phyloP scores from a whole-genome alignment of 2,888 invertebrate genomes.

The Netelia melanura region DNA sequence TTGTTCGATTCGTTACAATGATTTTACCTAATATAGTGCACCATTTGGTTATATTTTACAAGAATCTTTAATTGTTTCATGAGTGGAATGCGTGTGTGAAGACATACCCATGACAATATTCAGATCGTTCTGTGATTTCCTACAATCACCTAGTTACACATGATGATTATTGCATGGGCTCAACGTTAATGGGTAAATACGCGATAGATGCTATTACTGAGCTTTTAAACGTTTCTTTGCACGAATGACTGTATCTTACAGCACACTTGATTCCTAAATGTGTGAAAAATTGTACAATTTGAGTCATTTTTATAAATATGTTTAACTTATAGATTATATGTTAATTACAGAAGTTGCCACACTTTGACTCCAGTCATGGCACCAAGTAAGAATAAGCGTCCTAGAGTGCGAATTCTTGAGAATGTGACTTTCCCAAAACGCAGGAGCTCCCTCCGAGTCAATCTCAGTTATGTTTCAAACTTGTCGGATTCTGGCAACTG shows the following conservation, averaged over 20 bases:
- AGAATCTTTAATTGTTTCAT: not conserved
- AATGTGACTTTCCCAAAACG: constrained; percentile 55
- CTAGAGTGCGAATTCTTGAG: not conserved
- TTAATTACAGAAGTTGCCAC: not conserved
- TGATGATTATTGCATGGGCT: too few species aligned
- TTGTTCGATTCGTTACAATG: constrained; percentile 17
- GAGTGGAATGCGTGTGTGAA: not conserved
- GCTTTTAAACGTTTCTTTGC: too few species aligned
- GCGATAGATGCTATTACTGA: too few species aligned
- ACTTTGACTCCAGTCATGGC: constrained; percentile 38
- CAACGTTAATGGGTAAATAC: too few species aligned
- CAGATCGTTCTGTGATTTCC: not conserved
- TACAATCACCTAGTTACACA: not conserved
- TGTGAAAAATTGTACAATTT: too few species aligned
- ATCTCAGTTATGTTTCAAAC: constrained; percentile 77
- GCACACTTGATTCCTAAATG: too few species aligned
- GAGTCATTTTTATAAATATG: not conserved
- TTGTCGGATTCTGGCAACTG: constrained; percentile 73
- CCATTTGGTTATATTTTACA: not conserved
- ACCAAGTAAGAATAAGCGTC: constrained; percentile 9
- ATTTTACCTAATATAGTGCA: not conserved
- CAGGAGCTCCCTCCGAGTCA: constrained; percentile 78
- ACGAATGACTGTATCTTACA: too few species aligned
- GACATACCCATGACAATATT: constrained; percentile 17
- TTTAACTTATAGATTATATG: not conserved